Conservation (phyloP, 2,888 invertebrate species). For the Aporophyla nigra region DNA sequence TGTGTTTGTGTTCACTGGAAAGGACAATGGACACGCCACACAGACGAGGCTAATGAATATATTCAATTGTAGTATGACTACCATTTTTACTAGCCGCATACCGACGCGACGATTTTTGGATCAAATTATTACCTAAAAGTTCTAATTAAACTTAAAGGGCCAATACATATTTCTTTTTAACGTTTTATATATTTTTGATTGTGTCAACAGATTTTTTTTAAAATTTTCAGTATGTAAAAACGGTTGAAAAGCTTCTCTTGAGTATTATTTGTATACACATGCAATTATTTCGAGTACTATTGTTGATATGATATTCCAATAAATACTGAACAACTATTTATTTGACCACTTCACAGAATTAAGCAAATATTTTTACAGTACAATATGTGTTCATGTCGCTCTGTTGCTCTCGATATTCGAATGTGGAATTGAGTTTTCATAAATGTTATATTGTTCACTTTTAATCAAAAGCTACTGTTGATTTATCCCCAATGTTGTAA, state of each 20-base stretch:
- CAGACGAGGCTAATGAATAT: no score
- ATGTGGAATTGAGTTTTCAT: conserved; percentile 3
- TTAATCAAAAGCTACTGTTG: conserved; percentile 7
- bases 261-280: background rate
- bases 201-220: background rate
- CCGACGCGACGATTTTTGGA: no score
- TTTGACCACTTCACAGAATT: background rate
- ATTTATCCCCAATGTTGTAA: background rate
- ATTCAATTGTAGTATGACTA: no score
- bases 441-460: conserved; percentile 11
- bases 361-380: conserved; percentile 11
- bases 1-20: no score
- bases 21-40: no score
- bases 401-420: background rate
- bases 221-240: background rate
- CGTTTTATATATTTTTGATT: no score
- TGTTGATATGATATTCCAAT: background rate
- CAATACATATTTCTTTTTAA: no score
- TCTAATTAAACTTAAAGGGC: no score
- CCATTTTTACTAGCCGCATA: no score
- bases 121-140: no score
- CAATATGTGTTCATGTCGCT: background rate
- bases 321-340: background rate
- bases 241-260: background rate
- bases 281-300: background rate